Evolutionary conservation across 30 jellyfish, hydroid and myxozoan species (phyloP).

Genomic region (Turritopsis dohrnii): DNA sequence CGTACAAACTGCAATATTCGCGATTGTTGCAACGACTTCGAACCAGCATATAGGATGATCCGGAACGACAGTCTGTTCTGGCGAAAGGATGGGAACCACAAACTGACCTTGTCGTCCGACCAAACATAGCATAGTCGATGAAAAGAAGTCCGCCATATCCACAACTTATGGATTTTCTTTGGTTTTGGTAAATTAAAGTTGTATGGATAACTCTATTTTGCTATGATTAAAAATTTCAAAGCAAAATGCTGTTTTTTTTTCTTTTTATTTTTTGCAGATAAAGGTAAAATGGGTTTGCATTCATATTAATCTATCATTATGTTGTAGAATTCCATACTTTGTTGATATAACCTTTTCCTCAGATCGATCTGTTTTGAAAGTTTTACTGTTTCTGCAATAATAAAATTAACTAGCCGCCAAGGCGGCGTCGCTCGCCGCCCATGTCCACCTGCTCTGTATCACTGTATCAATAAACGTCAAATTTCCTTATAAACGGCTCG

Average conservation of each 20-base stretch:
- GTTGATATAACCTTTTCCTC: not conserved
- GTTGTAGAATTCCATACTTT: not conserved
- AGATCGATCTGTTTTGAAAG: not conserved
- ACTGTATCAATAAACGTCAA: no score
- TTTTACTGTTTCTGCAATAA: no score
- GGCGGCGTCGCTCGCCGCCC: no score
- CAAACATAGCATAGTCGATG: not conserved
- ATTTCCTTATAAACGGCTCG: no score
- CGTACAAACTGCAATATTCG: not conserved
- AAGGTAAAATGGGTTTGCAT: not conserved
- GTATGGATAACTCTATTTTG: not conserved
- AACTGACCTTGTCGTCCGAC: not conserved
- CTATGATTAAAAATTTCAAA: no score
- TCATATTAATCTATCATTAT: not conserved
- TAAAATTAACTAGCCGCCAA: no score
- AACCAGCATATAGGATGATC: not conserved
- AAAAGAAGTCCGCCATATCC: not conserved
- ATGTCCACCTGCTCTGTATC: no score
- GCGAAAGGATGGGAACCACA: not conserved
- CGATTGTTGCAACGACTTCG: not conserved
- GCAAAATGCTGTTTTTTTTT: no score
- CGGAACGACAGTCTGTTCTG: not conserved
- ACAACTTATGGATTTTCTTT: not conserved
- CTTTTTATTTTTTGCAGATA: not conserved
- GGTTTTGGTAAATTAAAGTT: not conserved